phyloP scores from a whole-genome alignment of 2,797 vertebrate genomes.

The Lepus townsendii region DNA sequence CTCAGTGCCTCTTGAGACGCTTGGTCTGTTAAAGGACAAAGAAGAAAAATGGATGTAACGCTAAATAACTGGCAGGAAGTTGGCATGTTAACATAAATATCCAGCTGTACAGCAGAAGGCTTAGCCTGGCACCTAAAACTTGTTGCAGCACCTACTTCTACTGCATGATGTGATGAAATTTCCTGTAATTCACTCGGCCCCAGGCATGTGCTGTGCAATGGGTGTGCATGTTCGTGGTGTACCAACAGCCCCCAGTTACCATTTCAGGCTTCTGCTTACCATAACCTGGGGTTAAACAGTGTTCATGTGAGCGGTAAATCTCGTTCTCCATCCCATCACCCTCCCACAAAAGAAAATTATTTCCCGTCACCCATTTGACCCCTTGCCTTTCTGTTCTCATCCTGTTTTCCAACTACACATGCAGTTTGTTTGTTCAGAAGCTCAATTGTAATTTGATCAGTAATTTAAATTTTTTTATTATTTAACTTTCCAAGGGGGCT shows the following conservation, averaged over 20 bases:
- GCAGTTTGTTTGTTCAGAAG: conserved; percentile 52
- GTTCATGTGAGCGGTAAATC: neutral
- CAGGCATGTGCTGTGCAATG: neutral
- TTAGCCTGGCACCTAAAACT: conserved; percentile 39
- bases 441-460: conserved; percentile 64
- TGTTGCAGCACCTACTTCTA: neutral
- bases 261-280: conserved; percentile 12
- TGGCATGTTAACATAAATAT: conserved; percentile 10
- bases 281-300: neutral
- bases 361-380: conserved; percentile 3
- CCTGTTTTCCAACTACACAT: neutral
- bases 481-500: conserved; percentile 59
- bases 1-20: conserved; percentile 10
- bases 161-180: neutral
- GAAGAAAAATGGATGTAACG: neutral
- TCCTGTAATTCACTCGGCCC: neutral
- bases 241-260: conserved; percentile 1
- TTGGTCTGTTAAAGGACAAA: conserved; percentile 5
- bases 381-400: neutral
- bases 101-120: conserved; percentile 56
- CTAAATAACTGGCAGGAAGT: conserved; percentile 4
- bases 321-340: neutral
- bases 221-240: neutral
- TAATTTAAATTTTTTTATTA: conserved; percentile 67
- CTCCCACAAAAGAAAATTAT: neutral